Evolutionary conservation across 2,113 vertebrate genomes (phyloP).

Genomic region (Chroicocephalus ridibundus): DNA sequence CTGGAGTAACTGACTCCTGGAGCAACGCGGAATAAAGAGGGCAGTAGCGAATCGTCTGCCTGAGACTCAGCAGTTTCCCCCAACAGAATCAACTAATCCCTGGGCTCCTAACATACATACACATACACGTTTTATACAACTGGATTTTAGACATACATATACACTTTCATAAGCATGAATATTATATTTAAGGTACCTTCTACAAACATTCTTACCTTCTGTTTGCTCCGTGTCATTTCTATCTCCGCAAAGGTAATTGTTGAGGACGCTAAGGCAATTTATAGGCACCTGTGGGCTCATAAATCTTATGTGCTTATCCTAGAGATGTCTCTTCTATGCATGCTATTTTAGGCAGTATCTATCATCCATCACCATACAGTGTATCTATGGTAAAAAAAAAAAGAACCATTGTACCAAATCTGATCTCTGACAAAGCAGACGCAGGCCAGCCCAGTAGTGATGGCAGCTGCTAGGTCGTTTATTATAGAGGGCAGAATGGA

Average conservation of each 20-base stretch:
- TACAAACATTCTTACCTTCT: neutral
- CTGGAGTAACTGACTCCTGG: neutral
- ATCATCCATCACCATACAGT: neutral
- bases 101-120: neutral
- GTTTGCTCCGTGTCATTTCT: neutral
- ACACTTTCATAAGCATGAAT: neutral
- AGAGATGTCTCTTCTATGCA: neutral
- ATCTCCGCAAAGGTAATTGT: neutral
- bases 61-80: neutral
- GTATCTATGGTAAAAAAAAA: neutral
- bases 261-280: neutral
- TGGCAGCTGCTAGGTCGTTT: neutral
- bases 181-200: neutral
- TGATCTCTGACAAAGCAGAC: neutral
- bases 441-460: neutral
- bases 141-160: neutral
- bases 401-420: neutral
- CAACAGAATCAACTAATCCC: neutral
- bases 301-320: slow-evolving; percentile 11
- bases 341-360: neutral
- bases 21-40: neutral
- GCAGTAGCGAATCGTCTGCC: neutral
- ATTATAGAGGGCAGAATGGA: neutral
- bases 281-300: neutral
- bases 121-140: neutral